Evolutionary conservation across 1,140 invertebrate genomes (phyloP).

Genomic region (Aethina tumida): DNA sequence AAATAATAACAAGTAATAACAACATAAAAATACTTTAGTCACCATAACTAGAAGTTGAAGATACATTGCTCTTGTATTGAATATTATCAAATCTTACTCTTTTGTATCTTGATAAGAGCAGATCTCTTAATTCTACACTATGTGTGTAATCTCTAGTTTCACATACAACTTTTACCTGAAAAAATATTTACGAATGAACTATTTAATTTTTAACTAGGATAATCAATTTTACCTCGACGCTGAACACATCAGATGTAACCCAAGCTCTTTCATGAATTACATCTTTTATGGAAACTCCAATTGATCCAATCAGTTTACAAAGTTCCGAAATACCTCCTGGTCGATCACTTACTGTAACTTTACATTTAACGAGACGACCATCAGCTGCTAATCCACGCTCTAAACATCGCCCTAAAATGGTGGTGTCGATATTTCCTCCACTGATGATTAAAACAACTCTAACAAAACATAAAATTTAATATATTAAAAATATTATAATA

Average conservation of each 20-base stretch:
- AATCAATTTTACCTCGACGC: conserved; percentile 50
- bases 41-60: background rate
- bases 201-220: background rate
- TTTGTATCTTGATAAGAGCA: conserved; percentile 48
- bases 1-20: background rate
- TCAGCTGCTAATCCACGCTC: conserved; percentile 84
- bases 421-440: conserved; percentile 92
- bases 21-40: background rate
- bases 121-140: conserved; percentile 51
- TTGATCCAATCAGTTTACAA: conserved; percentile 58
- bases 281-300: conserved; percentile 87
- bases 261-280: conserved; percentile 90
- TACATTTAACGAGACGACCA: conserved; percentile 76
- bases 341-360: conserved; percentile 75
- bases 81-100: conserved; percentile 36
- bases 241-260: conserved; percentile 80
- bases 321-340: conserved; percentile 83
- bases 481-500: background rate
- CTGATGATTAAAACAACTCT: conserved; percentile 76
- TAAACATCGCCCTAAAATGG: conserved; percentile 76
- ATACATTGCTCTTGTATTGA: conserved; percentile 5
- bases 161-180: conserved; percentile 68
- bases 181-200: conserved; percentile 19
- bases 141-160: conserved; percentile 78
- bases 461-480: conserved; percentile 14